Percentiles rank a stretch among this genome's conserved stretches.
Evolutionary conservation across 2,113 vertebrate species (phyloP).

Genomic region (Thalassarche chlororhynchos): DNA sequence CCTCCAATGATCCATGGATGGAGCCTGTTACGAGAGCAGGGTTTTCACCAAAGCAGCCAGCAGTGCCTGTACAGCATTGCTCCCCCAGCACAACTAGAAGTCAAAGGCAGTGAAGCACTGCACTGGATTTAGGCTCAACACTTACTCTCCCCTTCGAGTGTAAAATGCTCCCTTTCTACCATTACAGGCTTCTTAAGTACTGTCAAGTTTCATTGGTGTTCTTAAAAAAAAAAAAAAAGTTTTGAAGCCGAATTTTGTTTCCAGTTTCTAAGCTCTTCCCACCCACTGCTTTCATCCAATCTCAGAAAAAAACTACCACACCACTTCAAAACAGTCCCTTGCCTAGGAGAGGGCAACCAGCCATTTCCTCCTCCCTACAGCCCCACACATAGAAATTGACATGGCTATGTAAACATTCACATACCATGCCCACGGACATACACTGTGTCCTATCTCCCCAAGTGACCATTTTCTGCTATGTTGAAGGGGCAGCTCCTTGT

Average conservation of each 20-base stretch:
- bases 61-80: fast-evolving
- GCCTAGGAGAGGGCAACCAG: not conserved
- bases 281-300: not conserved
- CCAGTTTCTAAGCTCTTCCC: not conserved
- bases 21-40: not conserved
- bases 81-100: not conserved
- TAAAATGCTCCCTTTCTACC: not conserved
- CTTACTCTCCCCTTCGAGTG: too few species aligned
- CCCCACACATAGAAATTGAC: fast-evolving
- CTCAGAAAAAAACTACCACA: not conserved
- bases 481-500: not conserved
- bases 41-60: not conserved
- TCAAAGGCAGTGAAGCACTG: not conserved
- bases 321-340: not conserved
- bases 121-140: not conserved
- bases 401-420: fast-evolving
- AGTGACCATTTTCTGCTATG: fast-evolving
- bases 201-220: too few species aligned
- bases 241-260: not conserved
- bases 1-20: fast-evolving
- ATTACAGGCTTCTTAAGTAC: not conserved
- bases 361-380: not conserved
- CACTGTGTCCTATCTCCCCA: fast-evolving
- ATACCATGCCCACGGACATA: fast-evolving
- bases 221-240: not conserved